Evolutionary conservation across 2,888 invertebrate species (phyloP).

Genomic region (Xanthia icteritia): DNA sequence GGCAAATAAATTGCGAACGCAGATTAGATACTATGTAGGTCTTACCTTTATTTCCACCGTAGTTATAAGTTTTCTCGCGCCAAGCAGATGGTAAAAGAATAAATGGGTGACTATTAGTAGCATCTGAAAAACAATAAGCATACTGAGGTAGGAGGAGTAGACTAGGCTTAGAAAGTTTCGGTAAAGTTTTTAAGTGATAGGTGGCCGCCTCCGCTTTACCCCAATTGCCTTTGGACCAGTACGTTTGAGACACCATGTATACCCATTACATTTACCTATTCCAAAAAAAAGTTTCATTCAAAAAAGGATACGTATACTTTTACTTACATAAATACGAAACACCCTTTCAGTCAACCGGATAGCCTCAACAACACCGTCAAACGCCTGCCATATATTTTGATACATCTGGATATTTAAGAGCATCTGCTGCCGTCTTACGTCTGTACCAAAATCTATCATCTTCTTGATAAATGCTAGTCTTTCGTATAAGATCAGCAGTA

Average conservation of each 20-base stretch:
- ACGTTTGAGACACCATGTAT: background rate
- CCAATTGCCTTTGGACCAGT: too few species aligned
- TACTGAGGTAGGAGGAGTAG: too few species aligned
- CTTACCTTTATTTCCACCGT: constrained; percentile 10
- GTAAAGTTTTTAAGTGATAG: too few species aligned
- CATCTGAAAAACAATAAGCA: constrained; percentile 19
- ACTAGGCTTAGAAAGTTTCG: too few species aligned
- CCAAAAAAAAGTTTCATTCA: background rate
- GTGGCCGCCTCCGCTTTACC: too few species aligned
- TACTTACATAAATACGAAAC: constrained; percentile 27
- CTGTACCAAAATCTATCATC: constrained; percentile 17
- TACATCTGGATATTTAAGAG: constrained; percentile 1
- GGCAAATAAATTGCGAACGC: too few species aligned
- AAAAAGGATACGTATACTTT: background rate
- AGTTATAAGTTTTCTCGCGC: constrained; percentile 18
- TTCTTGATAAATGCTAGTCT: constrained; percentile 16
- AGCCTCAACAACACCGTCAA: constrained; percentile 5
- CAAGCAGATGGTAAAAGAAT: constrained; percentile 25
- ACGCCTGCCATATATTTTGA: constrained; percentile 29
- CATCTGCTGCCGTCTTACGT: constrained; percentile 19
- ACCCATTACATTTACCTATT: background rate
- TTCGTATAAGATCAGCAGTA: constrained; percentile 20
- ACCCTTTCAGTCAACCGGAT: constrained; percentile 13
- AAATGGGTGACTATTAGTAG: constrained; percentile 24
- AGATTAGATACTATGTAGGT: background rate